These are phyloP conservation scores for Malthinus flaveolus DNA, from an alignment of 2,888 invertebrate species.

Conservation along the genomic window DNA sequence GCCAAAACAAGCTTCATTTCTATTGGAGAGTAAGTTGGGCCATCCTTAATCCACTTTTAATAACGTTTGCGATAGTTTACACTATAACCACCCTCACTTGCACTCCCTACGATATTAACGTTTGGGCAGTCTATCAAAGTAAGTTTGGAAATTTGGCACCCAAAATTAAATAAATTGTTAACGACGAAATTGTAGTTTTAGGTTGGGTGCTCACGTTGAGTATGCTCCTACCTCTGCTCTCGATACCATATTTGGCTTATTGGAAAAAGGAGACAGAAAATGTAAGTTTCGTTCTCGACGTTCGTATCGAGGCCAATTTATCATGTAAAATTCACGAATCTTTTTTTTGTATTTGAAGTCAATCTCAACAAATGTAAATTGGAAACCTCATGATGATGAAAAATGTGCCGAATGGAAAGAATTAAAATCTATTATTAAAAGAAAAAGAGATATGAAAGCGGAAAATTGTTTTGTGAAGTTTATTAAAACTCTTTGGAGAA, in stretches of 20 bases:
- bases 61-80: slow-evolving; percentile 49
- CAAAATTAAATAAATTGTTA: neutral
- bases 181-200: too few species aligned
- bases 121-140: neutral
- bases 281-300: too few species aligned
- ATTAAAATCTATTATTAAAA: slow-evolving; percentile 1
- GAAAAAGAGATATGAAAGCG: neutral
- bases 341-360: too few species aligned
- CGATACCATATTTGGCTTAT: too few species aligned
- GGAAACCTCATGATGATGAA: slow-evolving; percentile 6
- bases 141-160: neutral
- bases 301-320: too few species aligned
- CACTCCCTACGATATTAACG: neutral
- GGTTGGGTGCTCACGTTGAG: too few species aligned
- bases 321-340: too few species aligned
- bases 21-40: slow-evolving; percentile 85
- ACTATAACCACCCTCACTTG: neutral
- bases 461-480: neutral
- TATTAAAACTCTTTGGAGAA: slow-evolving; percentile 5
- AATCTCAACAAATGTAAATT: neutral
- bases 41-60: slow-evolving; percentile 68
- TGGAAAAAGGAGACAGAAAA: too few species aligned
- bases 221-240: too few species aligned
- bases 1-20: slow-evolving; percentile 65
- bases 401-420: slow-evolving; percentile 5